Percentiles rank a stretch among this genome's conserved stretches.
These are phyloP conservation scores for Scalopus aquaticus DNA, from an alignment of 2,113 vertebrate genomes.

Conservation along the genomic window DNA sequence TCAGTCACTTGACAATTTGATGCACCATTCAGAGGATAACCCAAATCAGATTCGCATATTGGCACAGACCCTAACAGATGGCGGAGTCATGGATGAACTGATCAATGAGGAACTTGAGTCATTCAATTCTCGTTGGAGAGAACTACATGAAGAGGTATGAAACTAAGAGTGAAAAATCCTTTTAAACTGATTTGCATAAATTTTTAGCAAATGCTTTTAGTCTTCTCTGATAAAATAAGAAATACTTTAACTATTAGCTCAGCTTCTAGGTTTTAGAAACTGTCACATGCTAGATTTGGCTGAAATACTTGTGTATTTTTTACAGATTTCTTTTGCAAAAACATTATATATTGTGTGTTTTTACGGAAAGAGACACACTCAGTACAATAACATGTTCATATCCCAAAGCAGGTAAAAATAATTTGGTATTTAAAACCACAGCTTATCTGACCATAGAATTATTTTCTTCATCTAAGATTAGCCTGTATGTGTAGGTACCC, in stretches of 20 bases:
- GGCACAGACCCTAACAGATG: conserved; percentile 97
- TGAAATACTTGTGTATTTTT: background rate
- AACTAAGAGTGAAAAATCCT: conserved; percentile 10
- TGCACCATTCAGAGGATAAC: conserved; percentile 97
- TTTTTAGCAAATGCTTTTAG: background rate
- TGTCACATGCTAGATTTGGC: background rate
- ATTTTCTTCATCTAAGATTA: background rate
- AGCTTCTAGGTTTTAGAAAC: background rate
- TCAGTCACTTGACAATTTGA: conserved; percentile 91
- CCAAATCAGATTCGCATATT: conserved; percentile 96
- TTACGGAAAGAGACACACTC: background rate
- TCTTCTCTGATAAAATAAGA: background rate
- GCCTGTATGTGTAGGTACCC: background rate
- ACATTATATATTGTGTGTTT: background rate
- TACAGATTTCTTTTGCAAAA: background rate
- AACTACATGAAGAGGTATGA: conserved; percentile 93
- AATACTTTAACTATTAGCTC: background rate
- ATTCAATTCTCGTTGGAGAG: conserved; percentile 95
- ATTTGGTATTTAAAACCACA: background rate
- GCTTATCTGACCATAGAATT: background rate
- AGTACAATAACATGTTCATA: background rate
- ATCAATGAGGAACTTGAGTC: conserved; percentile 96
- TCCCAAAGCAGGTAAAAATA: background rate
- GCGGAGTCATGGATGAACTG: conserved; percentile 96
- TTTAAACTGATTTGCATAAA: background rate